Evolutionary conservation across 2,888 invertebrate genomes (phyloP).

Genomic region (Dromius quadrimaculatus): DNA sequence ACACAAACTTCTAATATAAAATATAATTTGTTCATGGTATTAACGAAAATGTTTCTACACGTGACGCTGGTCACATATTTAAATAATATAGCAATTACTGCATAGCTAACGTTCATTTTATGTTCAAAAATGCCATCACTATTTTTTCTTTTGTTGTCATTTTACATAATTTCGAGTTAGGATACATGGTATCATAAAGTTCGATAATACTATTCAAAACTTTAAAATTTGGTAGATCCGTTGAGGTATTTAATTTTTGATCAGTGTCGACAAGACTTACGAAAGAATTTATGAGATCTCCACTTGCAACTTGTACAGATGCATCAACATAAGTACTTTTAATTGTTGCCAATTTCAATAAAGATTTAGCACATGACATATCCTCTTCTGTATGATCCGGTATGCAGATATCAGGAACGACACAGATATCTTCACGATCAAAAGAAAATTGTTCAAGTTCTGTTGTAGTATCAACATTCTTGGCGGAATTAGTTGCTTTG

Average conservation of each 20-base stretch:
- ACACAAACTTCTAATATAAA: not conserved
- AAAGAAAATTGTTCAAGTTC: too few relatives aligned
- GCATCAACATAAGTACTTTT: too few relatives aligned
- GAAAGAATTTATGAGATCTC: not conserved
- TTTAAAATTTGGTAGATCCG: not conserved
- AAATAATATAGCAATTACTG: not conserved
- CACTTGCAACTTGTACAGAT: slow-evolving; percentile 4
- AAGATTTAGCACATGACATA: too few relatives aligned
- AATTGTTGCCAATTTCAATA: too few relatives aligned
- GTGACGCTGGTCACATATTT: not conserved
- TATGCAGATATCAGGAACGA: too few relatives aligned
- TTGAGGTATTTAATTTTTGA: not conserved
- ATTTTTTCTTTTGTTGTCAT: not conserved
- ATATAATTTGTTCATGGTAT: not conserved
- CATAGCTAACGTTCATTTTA: not conserved
- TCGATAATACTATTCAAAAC: too few relatives aligned
- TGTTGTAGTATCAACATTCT: too few relatives aligned
- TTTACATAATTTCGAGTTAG: too few relatives aligned
- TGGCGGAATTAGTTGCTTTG: too few relatives aligned
- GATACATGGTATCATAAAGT: too few relatives aligned
- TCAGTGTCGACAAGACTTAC: not conserved
- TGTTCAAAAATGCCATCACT: not conserved
- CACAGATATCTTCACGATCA: too few relatives aligned
- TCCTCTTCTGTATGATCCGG: too few relatives aligned
- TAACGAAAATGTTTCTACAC: not conserved